Evolutionary conservation across 35 echinoderm and acorn worm species (phyloP).

Genomic region (Heliocidaris tuberculata): DNA sequence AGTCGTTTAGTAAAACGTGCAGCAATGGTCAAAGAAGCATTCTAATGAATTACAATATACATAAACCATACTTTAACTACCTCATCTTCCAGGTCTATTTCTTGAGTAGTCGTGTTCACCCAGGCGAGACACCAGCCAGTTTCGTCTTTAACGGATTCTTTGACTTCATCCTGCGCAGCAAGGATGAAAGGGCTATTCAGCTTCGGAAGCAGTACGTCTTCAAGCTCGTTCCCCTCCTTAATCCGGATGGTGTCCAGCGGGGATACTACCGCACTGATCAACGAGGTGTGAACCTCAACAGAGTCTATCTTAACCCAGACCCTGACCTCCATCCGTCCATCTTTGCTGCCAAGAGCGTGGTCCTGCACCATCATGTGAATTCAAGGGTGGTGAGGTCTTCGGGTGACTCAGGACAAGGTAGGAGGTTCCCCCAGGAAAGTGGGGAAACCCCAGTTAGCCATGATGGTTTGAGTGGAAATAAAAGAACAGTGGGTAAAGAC

Average conservation of each 20-base stretch:
- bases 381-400: slow-evolving; percentile 55
- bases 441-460: neutral
- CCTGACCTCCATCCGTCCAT: slow-evolving; percentile 77
- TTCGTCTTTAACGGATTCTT: slow-evolving; percentile 98
- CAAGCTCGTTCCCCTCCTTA: slow-evolving; percentile 87
- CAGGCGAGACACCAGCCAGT: slow-evolving; percentile 95
- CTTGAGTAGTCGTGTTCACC: slow-evolving; percentile 89
- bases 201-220: slow-evolving; percentile 93
- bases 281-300: slow-evolving; percentile 90
- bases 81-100: slow-evolving; percentile 72
- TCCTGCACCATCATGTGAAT: slow-evolving; percentile 81
- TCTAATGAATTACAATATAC: neutral
- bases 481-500: neutral
- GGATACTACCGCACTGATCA: slow-evolving; percentile 97
- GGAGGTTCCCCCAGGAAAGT: neutral
- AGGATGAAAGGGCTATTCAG: slow-evolving; percentile 83
- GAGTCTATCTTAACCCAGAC: slow-evolving; percentile 89
- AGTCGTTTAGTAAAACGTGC: too few relatives aligned
- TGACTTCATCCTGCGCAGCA: slow-evolving; percentile 90
- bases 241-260: slow-evolving; percentile 90
- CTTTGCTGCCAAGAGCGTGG: slow-evolving; percentile 83
- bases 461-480: neutral
- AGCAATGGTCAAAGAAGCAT: too few relatives aligned
- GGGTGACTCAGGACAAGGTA: neutral
- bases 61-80: too few relatives aligned